A percentile compares a stretch with the other conserved stretches of the same genome.
Conservation (phyloP, 1,140 invertebrate genomes). For the Solen grandis region DNA sequence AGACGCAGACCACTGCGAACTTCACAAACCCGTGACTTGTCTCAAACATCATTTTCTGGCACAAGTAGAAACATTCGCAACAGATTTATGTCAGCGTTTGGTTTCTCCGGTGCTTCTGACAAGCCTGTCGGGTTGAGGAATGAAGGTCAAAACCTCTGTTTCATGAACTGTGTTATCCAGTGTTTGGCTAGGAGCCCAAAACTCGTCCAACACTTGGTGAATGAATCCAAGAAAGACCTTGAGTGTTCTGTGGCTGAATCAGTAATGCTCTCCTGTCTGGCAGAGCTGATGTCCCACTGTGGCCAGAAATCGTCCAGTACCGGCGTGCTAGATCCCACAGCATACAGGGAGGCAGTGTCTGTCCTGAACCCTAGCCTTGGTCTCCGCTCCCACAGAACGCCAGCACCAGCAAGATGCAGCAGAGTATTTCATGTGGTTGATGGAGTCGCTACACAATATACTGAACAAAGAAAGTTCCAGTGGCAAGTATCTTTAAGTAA, state of each 20-base stretch:
- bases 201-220: slow-evolving; percentile 66
- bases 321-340: slow-evolving; percentile 61
- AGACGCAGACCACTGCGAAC: slow-evolving; percentile 65
- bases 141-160: slow-evolving; percentile 77
- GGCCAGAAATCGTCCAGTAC: slow-evolving; percentile 41
- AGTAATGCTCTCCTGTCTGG: slow-evolving; percentile 65
- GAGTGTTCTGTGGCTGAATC: slow-evolving; percentile 72
- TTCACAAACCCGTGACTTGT: not conserved
- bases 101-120: slow-evolving; percentile 50
- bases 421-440: slow-evolving; percentile 79
- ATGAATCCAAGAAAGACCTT: slow-evolving; percentile 64
- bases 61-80: slow-evolving; percentile 54
- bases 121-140: slow-evolving; percentile 74
- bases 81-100: slow-evolving; percentile 72
- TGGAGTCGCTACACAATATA: slow-evolving; percentile 71
- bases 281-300: slow-evolving; percentile 69
- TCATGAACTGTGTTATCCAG: slow-evolving; percentile 78
- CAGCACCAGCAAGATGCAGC: slow-evolving; percentile 78
- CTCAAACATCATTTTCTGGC: slow-evolving; percentile 15
- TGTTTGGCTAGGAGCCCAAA: slow-evolving; percentile 75
- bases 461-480: slow-evolving; percentile 72
- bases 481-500: too few species aligned
- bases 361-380: slow-evolving; percentile 59
- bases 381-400: slow-evolving; percentile 63
- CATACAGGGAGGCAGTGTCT: slow-evolving; percentile 69